These are phyloP conservation scores for Harpagoxenus sublaevis DNA, from an alignment of 2,888 invertebrate genomes.

Conservation along the genomic window DNA sequence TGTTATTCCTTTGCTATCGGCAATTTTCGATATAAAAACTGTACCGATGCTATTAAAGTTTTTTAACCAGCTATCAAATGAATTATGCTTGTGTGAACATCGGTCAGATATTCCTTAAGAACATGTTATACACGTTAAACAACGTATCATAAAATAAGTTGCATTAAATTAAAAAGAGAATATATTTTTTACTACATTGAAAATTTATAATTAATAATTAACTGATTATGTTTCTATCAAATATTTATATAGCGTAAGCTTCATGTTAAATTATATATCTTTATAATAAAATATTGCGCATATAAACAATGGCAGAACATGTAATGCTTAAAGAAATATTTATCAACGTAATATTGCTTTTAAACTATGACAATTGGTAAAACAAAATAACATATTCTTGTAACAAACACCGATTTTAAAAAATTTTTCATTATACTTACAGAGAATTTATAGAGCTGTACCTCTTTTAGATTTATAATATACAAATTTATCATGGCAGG, in stretches of 20 bases:
- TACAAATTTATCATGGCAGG: neutral
- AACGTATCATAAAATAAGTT: neutral
- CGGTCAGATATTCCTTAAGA: neutral
- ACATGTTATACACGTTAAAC: neutral
- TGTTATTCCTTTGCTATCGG: slow-evolving; percentile 64
- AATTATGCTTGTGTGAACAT: neutral
- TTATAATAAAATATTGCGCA: neutral
- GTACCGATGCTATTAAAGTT: slow-evolving; percentile 61
- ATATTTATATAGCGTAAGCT: neutral
- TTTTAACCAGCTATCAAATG: slow-evolving; percentile 32
- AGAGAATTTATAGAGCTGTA: neutral
- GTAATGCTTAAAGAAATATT: neutral
- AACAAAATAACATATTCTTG: neutral
- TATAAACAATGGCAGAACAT: neutral
- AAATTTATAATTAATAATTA: neutral
- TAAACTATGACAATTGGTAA: neutral
- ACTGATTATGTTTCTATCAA: neutral
- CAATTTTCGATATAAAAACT: slow-evolving; percentile 77
- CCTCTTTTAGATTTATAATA: neutral
- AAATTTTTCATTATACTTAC: neutral
- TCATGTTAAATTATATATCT: neutral
- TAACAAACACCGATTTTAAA: neutral
- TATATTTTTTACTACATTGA: neutral
- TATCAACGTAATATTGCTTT: neutral
- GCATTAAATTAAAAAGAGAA: slow-evolving; percentile 12